Conservation (phyloP, 2,113 vertebrate species). For the Bubo blakistoni region DNA sequence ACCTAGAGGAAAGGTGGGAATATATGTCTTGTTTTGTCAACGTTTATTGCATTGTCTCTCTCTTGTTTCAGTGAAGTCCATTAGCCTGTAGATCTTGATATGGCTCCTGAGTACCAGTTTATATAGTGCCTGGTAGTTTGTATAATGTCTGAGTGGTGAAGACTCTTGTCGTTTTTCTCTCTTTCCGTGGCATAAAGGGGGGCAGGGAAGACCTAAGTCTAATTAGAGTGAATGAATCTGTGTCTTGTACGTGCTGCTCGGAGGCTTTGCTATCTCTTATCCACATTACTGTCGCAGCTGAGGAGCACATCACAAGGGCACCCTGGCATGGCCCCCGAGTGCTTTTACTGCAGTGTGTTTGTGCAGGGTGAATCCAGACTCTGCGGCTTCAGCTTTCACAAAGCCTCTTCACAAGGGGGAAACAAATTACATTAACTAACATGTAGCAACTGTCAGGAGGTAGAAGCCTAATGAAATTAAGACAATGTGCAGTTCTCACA, state of each 20-base stretch:
- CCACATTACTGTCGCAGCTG: not conserved
- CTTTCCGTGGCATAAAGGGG: not conserved
- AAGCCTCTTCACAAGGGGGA: not conserved
- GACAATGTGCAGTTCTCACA: not conserved
- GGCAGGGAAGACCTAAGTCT: not conserved
- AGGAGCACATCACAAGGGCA: conserved; percentile 4
- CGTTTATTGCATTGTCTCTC: not conserved
- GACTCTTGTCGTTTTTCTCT: not conserved
- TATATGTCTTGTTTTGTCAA: not conserved
- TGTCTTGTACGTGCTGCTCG: not conserved
- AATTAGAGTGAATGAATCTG: not conserved
- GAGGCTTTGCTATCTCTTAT: conserved; percentile 41
- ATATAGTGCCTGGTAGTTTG: not conserved
- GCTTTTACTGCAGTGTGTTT: not conserved
- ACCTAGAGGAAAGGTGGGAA: not conserved
- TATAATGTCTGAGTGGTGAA: not conserved
- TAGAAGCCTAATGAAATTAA: not conserved
- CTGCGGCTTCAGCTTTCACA: not conserved
- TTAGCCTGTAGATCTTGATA: not conserved
- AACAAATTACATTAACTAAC: not conserved
- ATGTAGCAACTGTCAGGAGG: not conserved
- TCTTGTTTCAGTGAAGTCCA: not conserved
- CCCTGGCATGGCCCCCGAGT: not conserved
- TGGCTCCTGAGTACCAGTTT: not conserved
- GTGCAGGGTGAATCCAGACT: not conserved